Evolutionary conservation across 2,888 invertebrate genomes (phyloP), one percentile per base, ranked within the genome.

Genomic region (Miltochrista miniata): DNA sequence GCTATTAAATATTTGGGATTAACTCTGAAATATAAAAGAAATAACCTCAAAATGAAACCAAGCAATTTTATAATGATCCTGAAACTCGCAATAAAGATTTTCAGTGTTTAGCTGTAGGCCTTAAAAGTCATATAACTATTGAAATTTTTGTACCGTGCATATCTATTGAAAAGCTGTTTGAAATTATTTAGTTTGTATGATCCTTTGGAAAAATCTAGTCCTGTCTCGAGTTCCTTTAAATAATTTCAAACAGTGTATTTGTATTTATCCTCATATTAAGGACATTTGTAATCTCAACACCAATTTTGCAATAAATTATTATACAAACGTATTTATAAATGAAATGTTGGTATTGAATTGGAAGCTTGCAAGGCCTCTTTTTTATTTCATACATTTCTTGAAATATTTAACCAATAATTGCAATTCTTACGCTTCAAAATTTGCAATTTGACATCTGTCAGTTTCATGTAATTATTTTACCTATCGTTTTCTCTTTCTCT

Each of bases 181-280:
- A 47, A 61, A 59, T 61, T 61, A 60, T 53, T 15, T 38, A 24
- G 18, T 24, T 24, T 5, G 5, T 24, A 5, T 24, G 18, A 24
- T 24, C 18, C 18, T 24, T 4, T 5, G 18, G 18, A 24, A 24
- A 24, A 54, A 54, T 65, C 67, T 67, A 67, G 68, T 68, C 67
- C 55, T 56, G 50, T 66, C 55, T 56, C 44, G 10, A n/a, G 12
- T 31, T 36, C 5, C 48, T 46, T 51, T 61, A 55, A 64, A 60
- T 62, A 56, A 57, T 62, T 62, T 49, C 45, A 62, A 59, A 57
- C 48, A 47, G 49, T 15, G n/a, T 38, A 13, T 52, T 50, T 62
- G 42, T 60, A 60, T 54, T 58, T 58, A 61, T 52, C 45, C 53
- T 62, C 48, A 62, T 62, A 54, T 62, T 45, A 49, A 29, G 44